Base-by-base conservation (phyloP, 2,888 invertebrate species). In the Arrhopalites spinosus region DNA sequence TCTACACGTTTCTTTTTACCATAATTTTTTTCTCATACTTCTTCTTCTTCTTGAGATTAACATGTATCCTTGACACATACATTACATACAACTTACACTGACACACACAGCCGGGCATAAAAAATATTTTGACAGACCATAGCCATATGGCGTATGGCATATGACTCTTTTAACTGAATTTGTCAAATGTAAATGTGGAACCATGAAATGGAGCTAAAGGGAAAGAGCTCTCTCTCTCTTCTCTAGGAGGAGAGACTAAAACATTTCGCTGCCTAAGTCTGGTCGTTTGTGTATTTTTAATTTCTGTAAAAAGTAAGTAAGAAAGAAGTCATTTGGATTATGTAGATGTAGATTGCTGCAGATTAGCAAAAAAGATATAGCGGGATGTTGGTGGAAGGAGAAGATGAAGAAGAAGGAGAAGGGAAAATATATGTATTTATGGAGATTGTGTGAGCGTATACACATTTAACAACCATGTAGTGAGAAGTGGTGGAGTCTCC, bases 91-190 rank as follows among this genome's bases (percentile, higher is more conserved):
- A 3, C 15, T 50, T 50, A 15, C 15, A n/a, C 5, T n/a, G n/a
- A n/a, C 23, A 53, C 1, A 53, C 1, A 20, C 20, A 20, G 50
- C 20, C 2, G n/a, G 23, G 53, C 23, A 20, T 20, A 43, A 25
- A n/a, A 43, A 61, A 71, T 71, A 71, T 71, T 71, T 71, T 71
- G 71, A 71, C 71, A 71, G 71, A 59, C 71, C 43, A 70, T 59
- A 27, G 70, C 59, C 30, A 71, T 61, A 36, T 69, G 68, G 50
- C 68, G 50, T 47, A 53, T 56, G 71, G 61, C 71, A 71, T 61
- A 71, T 71, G 71, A 59, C 61, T 61, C 61, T 29, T 20, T 70
- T 59, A 61, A 71, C 71, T 59, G 61, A 71, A 71, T 61, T 61
- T 71, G 71, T 71, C 71, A 71, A 71, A 59, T 71, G 61, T 71